Conservation (phyloP, 2,888 invertebrate species). For the Polyommatus iphigenia region DNA sequence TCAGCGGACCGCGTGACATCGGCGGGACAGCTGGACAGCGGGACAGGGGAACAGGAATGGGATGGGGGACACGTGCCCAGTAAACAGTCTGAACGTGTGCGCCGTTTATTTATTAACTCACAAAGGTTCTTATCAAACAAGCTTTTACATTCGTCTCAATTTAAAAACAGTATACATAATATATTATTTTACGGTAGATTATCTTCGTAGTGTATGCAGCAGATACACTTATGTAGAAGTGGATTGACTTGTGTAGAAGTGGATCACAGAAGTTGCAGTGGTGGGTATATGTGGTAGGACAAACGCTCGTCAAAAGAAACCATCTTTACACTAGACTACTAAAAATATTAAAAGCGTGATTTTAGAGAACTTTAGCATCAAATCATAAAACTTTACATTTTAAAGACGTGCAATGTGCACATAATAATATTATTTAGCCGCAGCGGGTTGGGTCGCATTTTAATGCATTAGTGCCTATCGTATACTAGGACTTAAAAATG, state of each 20-base stretch:
- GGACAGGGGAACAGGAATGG: neutral
- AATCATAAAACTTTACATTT: neutral
- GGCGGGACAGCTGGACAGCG: neutral
- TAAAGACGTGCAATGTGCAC: too few relatives aligned
- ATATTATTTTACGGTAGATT: neutral
- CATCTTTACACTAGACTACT: too few relatives aligned
- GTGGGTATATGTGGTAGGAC: too few relatives aligned
- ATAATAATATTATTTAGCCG: too few relatives aligned
- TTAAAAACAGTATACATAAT: neutral
- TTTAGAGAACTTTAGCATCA: neutral
- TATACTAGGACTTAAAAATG: neutral
- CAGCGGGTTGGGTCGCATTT: too few relatives aligned
- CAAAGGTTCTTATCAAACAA: conserved; percentile 13
- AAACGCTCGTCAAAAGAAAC: too few relatives aligned
- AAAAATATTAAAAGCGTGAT: too few relatives aligned
- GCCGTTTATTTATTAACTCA: conserved; percentile 19
- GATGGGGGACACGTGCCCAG: conserved; percentile 1
- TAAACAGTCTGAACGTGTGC: conserved; percentile 3
- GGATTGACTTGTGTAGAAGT: neutral
- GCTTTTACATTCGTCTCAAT: conserved; percentile 2
- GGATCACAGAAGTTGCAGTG: too few relatives aligned
- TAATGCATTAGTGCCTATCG: too few relatives aligned
- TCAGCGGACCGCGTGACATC: neutral
- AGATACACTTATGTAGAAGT: neutral
- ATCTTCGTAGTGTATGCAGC: neutral